phyloP scores from a whole-genome alignment of 2,888 invertebrate species.

The Ochropleura leucogaster region DNA sequence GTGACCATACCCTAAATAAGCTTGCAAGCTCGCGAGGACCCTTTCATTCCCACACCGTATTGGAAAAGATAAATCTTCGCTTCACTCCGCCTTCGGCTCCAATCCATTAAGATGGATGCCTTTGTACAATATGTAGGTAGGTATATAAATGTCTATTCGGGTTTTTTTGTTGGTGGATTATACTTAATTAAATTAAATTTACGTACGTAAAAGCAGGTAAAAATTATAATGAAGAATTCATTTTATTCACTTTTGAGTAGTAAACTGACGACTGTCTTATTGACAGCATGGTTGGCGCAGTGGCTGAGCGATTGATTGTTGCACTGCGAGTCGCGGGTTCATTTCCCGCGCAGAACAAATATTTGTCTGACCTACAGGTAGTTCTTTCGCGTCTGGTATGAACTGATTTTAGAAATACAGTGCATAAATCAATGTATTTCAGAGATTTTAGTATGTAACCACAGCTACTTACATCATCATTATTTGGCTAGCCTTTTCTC shows the following conservation, averaged over 20 bases:
- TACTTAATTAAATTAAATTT: neutral
- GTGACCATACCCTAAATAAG: conserved; percentile 61
- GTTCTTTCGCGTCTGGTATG: neutral
- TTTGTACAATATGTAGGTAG: conserved; percentile 45
- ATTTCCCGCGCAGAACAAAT: too few species aligned
- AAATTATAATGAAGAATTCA: neutral
- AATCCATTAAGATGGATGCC: conserved; percentile 77
- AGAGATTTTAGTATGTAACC: neutral
- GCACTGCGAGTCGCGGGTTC: too few species aligned
- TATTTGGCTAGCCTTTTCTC: too few species aligned
- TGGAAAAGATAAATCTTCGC: conserved; percentile 87
- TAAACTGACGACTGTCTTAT: neutral
- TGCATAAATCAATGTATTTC: neutral
- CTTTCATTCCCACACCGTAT: conserved; percentile 84
- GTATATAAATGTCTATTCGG: conserved; percentile 12
- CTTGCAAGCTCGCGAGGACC: conserved; percentile 63
- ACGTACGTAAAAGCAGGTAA: neutral
- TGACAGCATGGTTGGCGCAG: too few species aligned
- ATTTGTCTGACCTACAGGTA: too few species aligned
- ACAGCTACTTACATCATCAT: conserved; percentile 15
- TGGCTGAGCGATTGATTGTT: too few species aligned
- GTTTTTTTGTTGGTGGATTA: conserved; percentile 10
- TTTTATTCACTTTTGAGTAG: neutral
- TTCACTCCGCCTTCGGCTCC: conserved; percentile 79
- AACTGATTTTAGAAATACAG: neutral